Evolutionary conservation across 2,113 vertebrate genomes (phyloP), one percentile per base, ranked within the genome.

Genomic region (Toxostoma redivivum): DNA sequence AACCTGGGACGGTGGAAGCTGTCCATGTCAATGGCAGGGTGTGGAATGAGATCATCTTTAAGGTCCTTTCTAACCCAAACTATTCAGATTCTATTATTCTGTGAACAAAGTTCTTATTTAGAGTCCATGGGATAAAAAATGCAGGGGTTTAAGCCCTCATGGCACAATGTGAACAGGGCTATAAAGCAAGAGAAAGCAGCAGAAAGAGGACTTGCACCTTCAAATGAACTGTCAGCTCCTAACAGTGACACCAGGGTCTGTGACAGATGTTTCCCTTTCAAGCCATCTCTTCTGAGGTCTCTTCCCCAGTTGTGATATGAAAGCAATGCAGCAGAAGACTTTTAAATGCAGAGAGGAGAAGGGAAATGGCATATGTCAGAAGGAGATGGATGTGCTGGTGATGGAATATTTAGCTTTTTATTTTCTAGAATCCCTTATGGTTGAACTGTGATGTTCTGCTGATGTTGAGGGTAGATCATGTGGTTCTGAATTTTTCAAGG

Each of bases 291-390:
- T 83, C 77, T 69, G 80, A 69, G 30, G 56, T 53, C 56, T 88
- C 33, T 45, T 78, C 62, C 78, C 90, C 60, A 77, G 87, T 83
- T 72, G 18, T 18, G 60, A 73, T 28, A 40, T 35, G 64, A 88
- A 91, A 58, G 69, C 28, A 88, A 10, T 9, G 42, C 44, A 13
- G 12, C 11, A 40, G 47, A 89, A 94, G 40, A 45, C 71, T 94
- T 96, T 94, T 58, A 93, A 79, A 90, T 96, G 87, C 89, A 96
- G 95, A 95, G 80, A 51, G 9, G 40, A 77, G 47, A 38, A 74
- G 25, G 27, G 35, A 81, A 87, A 54, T 58, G 48, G 13, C 77
- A 89, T 65, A 54, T 73, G 81, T 58, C 66, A 83, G 69, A 71
- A 90, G 42, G 50, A 51, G 40, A 56, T 57, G 62, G 53, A 60